phyloP scores from a whole-genome alignment of 2,888 invertebrate genomes.

The Tribolium freemani region DNA sequence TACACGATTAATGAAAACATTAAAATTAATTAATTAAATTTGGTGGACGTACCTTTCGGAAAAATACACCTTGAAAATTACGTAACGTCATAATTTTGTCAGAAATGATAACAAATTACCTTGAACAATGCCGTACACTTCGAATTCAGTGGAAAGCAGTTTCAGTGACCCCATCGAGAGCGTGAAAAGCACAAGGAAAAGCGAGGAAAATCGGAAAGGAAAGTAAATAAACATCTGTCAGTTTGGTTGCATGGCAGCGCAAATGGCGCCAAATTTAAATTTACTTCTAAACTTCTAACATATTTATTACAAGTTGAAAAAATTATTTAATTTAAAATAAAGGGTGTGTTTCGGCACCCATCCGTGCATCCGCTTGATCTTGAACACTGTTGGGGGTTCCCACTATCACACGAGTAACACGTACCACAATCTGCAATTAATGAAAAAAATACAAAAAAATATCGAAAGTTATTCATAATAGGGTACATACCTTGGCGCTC shows the following conservation, averaged over 20 bases:
- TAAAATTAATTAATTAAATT: background rate
- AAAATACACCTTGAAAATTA: constrained; percentile 70
- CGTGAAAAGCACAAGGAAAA: background rate
- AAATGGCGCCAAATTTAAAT: constrained; percentile 5
- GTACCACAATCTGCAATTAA: constrained; percentile 12
- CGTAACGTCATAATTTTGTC: constrained; percentile 2
- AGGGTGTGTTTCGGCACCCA: background rate
- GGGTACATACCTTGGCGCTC: constrained; percentile 6
- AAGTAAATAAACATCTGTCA: constrained; percentile 6
- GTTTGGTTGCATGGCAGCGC: background rate
- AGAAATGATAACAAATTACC: constrained; percentile 61
- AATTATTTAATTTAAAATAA: constrained; percentile 50
- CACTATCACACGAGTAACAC: background rate
- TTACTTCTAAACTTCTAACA: background rate
- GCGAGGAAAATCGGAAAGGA: background rate
- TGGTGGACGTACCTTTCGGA: constrained; percentile 70
- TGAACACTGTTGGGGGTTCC: constrained; percentile 5
- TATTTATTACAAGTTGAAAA: constrained; percentile 45
- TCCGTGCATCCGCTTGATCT: constrained; percentile 43
- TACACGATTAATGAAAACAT: background rate
- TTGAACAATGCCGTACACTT: constrained; percentile 75
- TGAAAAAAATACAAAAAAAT: background rate
- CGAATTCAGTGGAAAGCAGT: constrained; percentile 69
- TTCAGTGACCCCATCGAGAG: constrained; percentile 45
- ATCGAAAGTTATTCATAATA: background rate